Conservation (phyloP, 2,113 vertebrate species). For the Eolophus roseicapilla region DNA sequence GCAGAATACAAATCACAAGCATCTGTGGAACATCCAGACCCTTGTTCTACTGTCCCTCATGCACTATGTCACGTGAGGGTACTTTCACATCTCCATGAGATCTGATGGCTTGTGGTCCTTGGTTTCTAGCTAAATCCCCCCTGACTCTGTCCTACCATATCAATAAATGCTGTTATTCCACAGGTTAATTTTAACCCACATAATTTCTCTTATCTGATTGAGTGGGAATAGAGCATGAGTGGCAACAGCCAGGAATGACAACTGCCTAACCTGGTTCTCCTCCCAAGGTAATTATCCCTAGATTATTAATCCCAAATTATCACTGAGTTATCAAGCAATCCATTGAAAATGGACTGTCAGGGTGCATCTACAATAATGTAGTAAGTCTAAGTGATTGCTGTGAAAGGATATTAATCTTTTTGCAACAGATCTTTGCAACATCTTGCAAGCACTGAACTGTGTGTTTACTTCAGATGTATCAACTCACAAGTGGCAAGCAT, state of each 20-base stretch:
- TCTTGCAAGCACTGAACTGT: not conserved
- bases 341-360: not conserved
- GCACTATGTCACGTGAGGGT: not conserved
- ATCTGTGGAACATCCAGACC: not conserved
- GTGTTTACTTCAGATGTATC: conserved; percentile 25
- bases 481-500: conserved; percentile 11
- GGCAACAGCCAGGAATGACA: not conserved
- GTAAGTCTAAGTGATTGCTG: not conserved
- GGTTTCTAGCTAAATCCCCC: not conserved
- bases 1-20: not conserved
- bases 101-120: not conserved
- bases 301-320: not conserved
- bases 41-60: not conserved
- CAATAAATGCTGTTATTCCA: not conserved
- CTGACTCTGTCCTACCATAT: fast-evolving
- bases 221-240: not conserved
- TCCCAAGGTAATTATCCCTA: not conserved
- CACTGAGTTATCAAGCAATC: not conserved
- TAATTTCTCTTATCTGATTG: not conserved
- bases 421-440: conserved; percentile 27
- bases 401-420: not conserved
- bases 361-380: not conserved
- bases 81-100: not conserved
- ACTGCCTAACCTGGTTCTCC: not conserved
- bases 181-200: not conserved